Evolutionary conservation across 2,888 invertebrate species (phyloP), one percentile per base, ranked within the genome.

Genomic region (Pterostichus madidus): DNA sequence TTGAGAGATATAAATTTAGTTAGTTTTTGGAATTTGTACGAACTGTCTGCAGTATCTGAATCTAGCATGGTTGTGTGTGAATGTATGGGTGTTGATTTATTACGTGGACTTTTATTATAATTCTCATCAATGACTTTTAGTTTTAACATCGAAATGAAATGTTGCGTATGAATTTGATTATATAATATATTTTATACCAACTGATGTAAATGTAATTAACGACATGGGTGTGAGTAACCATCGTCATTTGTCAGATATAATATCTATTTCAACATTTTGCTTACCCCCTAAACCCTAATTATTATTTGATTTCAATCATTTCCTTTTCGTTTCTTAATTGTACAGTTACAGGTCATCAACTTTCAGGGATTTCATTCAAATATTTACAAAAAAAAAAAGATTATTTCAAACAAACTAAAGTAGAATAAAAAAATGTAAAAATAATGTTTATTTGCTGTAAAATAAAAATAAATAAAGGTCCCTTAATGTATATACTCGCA

Each of bases 381-480:
- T 61, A n/a, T n/a, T n/a, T n/a, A n/a, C n/a, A 56, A 59, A 31
- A 61, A 56, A 39, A 7, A 75, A 79, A 61, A 10, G 64, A 11
- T 80, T 39, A 39, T 61, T 82, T 64, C 31, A 82, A 82, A 75
- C 52, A 71, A 82, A 75, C 52, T 53, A 68, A 71, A 73, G 71
- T 73, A 80, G 68, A 46, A 82, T 52, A 17, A 82, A 17, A 82
- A 76, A 83, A 83, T 83, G 76, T 77, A 83, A 83, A 77, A 24
- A 24, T 24, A 1, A 77, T 68, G 77, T 77, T 83, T 77, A 83
- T 77, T 77, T 77, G 68, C 76, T 83, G 83, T 83, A 83, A 59
- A 68, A 68, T 77, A 83, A 83, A 81, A 82, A 82, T 71, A 82
- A 83, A 83, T 83, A 83, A 83, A 83, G 83, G 52, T 83, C 77